phyloP scores from a whole-genome alignment of 2,797 vertebrate genomes.

The Avahi laniger region DNA sequence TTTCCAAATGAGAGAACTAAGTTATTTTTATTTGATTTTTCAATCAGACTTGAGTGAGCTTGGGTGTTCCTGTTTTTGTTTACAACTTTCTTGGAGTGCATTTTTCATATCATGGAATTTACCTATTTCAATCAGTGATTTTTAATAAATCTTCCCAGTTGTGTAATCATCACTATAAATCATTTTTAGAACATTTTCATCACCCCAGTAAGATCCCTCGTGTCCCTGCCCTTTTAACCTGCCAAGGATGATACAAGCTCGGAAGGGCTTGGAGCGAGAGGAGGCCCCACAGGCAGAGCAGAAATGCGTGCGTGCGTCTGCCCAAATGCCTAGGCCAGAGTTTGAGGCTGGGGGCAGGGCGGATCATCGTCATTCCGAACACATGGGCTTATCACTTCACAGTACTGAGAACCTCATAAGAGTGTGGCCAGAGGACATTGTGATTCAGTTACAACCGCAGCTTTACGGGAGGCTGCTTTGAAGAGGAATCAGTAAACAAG shows the following conservation, averaged over 20 bases:
- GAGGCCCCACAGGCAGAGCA: fast-evolving
- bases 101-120: background rate
- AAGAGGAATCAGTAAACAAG: background rate
- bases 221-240: background rate
- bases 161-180: background rate
- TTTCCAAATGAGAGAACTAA: background rate
- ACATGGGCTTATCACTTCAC: background rate
- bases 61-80: background rate
- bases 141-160: background rate
- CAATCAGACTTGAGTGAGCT: background rate
- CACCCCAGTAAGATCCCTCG: background rate
- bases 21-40: background rate
- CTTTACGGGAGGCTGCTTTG: background rate
- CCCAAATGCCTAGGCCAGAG: background rate
- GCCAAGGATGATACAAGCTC: background rate
- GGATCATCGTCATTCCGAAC: background rate
- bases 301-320: fast-evolving
- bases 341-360: fast-evolving
- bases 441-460: background rate
- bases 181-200: background rate
- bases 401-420: background rate
- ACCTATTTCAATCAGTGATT: background rate
- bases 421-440: background rate
- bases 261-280: background rate
- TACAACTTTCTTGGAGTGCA: background rate